phyloP scores from a whole-genome alignment of 30 jellyfish, hydroid and myxozoan species.

The Mastigias papua region DNA sequence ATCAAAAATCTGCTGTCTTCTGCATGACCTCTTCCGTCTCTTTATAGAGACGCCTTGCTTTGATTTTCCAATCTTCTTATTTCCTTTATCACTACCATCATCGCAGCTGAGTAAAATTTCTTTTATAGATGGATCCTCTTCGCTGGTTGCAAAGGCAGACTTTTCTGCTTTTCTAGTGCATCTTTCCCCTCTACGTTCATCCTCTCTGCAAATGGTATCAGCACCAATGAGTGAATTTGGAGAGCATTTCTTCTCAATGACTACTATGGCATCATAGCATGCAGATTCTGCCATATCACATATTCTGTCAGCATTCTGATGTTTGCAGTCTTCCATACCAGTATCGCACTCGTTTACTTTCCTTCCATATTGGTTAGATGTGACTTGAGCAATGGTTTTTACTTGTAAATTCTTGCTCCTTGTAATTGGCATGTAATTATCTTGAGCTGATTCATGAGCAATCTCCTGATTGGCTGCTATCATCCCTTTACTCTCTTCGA shows the following conservation, averaged over 20 bases:
- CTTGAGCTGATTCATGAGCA: too few relatives aligned
- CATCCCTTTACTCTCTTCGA: too few relatives aligned
- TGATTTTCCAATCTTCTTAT: not conserved
- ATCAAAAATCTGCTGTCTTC: slow-evolving; percentile 45
- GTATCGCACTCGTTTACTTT: not conserved
- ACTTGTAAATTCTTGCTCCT: not conserved
- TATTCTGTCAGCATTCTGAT: not conserved
- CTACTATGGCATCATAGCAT: not conserved
- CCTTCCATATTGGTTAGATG: not conserved
- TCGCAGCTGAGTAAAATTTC: not conserved
- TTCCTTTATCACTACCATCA: not conserved
- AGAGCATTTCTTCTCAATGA: not conserved
- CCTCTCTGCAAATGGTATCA: not conserved
- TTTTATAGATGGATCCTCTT: not conserved
- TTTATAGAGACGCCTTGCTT: not conserved
- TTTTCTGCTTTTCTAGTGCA: not conserved
- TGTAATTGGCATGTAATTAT: not conserved
- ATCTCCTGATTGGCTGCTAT: too few relatives aligned
- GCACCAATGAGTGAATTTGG: not conserved
- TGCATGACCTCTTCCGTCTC: slow-evolving; percentile 27
- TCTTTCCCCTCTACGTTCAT: not conserved
- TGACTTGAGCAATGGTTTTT: not conserved
- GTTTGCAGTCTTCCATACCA: not conserved
- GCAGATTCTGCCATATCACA: not conserved
- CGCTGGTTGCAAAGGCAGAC: not conserved